Evolutionary conservation across 2,888 invertebrate genomes (phyloP), one percentile per base, ranked within the genome.

Genomic region (Drosophila sordidula): DNA sequence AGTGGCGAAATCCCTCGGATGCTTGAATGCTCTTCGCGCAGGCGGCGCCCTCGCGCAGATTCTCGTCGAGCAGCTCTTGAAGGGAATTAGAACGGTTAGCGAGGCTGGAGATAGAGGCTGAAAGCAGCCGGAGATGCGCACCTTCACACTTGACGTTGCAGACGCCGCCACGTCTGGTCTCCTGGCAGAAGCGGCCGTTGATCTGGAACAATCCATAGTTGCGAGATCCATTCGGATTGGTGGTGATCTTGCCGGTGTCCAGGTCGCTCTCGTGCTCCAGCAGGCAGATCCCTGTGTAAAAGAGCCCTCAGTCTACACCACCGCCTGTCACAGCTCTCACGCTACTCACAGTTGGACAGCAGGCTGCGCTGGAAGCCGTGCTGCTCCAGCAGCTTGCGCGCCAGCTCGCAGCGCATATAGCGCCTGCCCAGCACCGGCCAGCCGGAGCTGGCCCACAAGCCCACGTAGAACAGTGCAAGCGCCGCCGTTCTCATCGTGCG

Each of bases 111-210:
- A 3, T 29, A 2, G 29, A 3, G 8, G 1, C 9, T 3, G 3
- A 8, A 8, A 1, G 2, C 2, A 9, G 3, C 6, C 1, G 3
- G 3, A 4, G 2, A 11, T 16, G 16, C 2, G 8, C 92, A 95
- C 95, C 95, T 94, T 95, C 95, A 91, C 96, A 96, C 87, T 94
- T 95, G 87, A 94, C 93, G 84, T 94, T 94, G 91, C 96, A 96
- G 36, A 93, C 91, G 18, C 95, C 96, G 8, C 95, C 95, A 66
- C 72, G 76, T 18, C 76, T 56, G 16, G 25, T 47, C 46, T 74
- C 67, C 44, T 72, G 93, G 90, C 96, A 96, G 94, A 95, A 95
- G 36, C 95, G 94, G 89, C 94, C 95, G 91, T 94, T 95, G 72
- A 96, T 95, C 94, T 91, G 94, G 82, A 95, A 95, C 0, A 95